phyloP scores from a whole-genome alignment of 2,888 invertebrate genomes.

The Synanthedon myopaeformis region DNA sequence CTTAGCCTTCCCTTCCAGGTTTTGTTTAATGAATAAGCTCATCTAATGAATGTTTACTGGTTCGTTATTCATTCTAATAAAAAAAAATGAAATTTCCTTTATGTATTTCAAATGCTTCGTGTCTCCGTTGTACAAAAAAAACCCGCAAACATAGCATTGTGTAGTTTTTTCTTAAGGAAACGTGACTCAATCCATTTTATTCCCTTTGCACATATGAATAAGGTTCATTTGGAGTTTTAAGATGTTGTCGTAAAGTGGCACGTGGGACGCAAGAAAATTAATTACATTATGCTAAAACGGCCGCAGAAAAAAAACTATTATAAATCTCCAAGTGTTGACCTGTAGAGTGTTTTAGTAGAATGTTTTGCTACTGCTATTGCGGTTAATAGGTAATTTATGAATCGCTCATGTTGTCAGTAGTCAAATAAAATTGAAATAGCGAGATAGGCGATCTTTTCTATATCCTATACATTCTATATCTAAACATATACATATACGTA shows the following conservation, averaged over 20 bases:
- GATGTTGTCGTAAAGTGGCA: background rate
- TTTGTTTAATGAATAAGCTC: too few species aligned
- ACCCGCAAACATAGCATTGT: background rate
- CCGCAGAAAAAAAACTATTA: constrained; percentile 20
- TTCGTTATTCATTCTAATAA: too few species aligned
- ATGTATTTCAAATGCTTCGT: too few species aligned
- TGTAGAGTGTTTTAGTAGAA: constrained; percentile 27
- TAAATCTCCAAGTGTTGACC: constrained; percentile 35
- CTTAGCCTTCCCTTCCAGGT: too few species aligned
- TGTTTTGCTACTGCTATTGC: constrained; percentile 27
- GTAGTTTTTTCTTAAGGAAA: background rate
- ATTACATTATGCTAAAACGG: constrained; percentile 24
- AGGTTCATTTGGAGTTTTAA: background rate
- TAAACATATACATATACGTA: too few species aligned
- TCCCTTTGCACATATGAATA: background rate
- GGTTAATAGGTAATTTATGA: constrained; percentile 5
- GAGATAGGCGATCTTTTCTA: too few species aligned
- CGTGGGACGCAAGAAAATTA: constrained; percentile 14
- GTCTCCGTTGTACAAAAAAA: background rate
- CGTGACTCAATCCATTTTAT: background rate
- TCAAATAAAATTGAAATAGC: too few species aligned
- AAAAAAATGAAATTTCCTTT: too few species aligned
- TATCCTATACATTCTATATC: too few species aligned
- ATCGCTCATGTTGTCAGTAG: background rate
- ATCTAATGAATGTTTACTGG: too few species aligned